Conservation (phyloP, 1,140 invertebrate genomes). For the Oncopeltus fasciatus region DNA sequence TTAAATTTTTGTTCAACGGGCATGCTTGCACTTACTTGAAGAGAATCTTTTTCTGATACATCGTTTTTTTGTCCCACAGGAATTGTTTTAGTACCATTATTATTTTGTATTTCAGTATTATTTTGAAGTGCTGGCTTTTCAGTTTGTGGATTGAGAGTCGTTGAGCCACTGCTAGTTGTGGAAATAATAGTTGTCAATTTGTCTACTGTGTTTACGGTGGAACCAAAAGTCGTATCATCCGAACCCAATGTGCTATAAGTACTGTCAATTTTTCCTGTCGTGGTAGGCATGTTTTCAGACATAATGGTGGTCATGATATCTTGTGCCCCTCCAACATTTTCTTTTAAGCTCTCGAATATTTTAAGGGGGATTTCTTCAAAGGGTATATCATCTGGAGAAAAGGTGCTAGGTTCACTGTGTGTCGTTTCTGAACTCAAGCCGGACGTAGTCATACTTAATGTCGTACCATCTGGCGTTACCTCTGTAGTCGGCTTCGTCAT, state of each 20-base stretch:
- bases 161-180: background rate
- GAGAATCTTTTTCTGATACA: background rate
- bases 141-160: background rate
- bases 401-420: background rate
- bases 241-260: background rate
- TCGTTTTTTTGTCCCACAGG: too few species aligned
- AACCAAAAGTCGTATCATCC: background rate
- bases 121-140: background rate
- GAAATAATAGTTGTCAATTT: background rate
- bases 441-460: background rate
- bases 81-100: background rate
- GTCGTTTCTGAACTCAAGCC: background rate
- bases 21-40: background rate
- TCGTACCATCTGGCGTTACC: background rate
- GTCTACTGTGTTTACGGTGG: background rate
- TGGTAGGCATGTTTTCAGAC: background rate
- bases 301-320: background rate
- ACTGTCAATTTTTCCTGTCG: background rate
- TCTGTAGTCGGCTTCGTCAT: background rate
- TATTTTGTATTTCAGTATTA: background rate
- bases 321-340: background rate
- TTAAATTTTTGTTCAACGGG: background rate
- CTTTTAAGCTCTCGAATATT: background rate
- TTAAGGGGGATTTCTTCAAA: conserved; percentile 1
- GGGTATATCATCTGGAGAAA: background rate